Conservation (phyloP, 64 coral and sea anemone genomes). For the Pocillopora damicornis region DNA sequence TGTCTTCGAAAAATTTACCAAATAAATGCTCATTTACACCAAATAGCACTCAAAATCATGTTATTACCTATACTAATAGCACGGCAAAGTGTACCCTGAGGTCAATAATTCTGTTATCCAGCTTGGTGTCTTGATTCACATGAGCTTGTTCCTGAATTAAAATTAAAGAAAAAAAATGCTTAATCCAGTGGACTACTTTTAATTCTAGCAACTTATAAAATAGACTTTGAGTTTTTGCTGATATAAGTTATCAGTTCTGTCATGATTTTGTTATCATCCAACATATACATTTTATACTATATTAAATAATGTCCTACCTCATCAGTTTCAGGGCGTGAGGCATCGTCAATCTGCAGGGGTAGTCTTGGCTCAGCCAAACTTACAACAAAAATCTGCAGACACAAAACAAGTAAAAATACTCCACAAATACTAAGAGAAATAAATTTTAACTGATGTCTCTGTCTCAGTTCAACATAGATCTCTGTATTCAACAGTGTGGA, state of each 20-base stretch:
- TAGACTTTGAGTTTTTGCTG: too few species aligned
- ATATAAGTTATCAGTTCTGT: background rate
- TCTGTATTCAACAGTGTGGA: too few species aligned
- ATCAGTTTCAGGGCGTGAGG: constrained; percentile 89
- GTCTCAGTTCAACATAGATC: too few species aligned
- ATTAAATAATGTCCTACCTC: constrained; percentile 45
- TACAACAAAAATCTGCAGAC: constrained; percentile 82
- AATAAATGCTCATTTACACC: too few species aligned
- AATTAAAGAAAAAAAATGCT: background rate
- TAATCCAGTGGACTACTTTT: too few species aligned
- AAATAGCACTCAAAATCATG: too few species aligned
- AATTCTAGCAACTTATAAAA: too few species aligned
- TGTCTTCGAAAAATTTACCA: too few species aligned
- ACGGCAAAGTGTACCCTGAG: constrained; percentile 60
- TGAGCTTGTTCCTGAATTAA: constrained; percentile 54
- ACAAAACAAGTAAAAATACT: background rate
- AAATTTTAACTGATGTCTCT: too few species aligned
- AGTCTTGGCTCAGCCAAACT: constrained; percentile 81
- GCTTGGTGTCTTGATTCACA: constrained; percentile 87
- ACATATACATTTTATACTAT: background rate
- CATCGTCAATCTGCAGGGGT: constrained; percentile 96
- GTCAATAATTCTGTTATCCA: constrained; percentile 97
- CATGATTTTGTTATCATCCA: background rate
- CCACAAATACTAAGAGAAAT: background rate
- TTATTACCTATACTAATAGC: too few species aligned